Conservation (phyloP, 2,888 invertebrate genomes). For the Brenthis daphne region DNA sequence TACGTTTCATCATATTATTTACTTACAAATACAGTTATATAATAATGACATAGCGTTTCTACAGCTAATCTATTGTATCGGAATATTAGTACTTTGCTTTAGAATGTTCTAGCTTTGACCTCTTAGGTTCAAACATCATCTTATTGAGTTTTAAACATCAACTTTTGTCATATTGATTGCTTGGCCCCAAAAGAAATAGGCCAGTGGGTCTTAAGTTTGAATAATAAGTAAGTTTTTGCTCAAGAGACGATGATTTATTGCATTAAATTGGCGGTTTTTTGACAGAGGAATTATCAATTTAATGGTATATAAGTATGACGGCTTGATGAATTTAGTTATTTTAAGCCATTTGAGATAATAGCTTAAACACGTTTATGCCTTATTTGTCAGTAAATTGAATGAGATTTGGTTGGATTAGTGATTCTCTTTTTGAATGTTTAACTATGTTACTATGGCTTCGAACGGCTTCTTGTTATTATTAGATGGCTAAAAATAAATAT, state of each 20-base stretch:
- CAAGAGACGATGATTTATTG: constrained; percentile 55
- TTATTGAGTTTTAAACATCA: constrained; percentile 2
- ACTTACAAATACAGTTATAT: constrained; percentile 20
- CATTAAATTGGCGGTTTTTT: constrained; percentile 40
- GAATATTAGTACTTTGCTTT: background rate
- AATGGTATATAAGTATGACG: constrained; percentile 26
- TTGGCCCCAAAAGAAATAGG: constrained; percentile 51
- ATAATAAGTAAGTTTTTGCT: constrained; percentile 35
- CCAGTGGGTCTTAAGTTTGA: constrained; percentile 52
- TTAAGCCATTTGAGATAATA: constrained; percentile 9
- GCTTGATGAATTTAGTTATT: constrained; percentile 24
- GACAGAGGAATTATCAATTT: constrained; percentile 32
- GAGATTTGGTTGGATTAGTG: too few species aligned
- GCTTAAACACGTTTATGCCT: background rate
- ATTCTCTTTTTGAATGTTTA: too few species aligned
- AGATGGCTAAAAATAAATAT: too few species aligned
- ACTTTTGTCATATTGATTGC: constrained; percentile 43
- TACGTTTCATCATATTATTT: constrained; percentile 12
- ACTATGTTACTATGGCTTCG: too few species aligned
- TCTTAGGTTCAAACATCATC: background rate
- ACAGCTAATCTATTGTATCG: constrained; percentile 11
- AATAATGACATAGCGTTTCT: constrained; percentile 20
- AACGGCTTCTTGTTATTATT: too few species aligned
- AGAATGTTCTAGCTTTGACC: background rate
- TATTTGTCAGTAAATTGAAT: constrained; percentile 5